Percentiles rank a stretch among this genome's conserved stretches.
Evolutionary conservation across 2,113 vertebrate genomes (phyloP).

Genomic region (Caretta caretta): DNA sequence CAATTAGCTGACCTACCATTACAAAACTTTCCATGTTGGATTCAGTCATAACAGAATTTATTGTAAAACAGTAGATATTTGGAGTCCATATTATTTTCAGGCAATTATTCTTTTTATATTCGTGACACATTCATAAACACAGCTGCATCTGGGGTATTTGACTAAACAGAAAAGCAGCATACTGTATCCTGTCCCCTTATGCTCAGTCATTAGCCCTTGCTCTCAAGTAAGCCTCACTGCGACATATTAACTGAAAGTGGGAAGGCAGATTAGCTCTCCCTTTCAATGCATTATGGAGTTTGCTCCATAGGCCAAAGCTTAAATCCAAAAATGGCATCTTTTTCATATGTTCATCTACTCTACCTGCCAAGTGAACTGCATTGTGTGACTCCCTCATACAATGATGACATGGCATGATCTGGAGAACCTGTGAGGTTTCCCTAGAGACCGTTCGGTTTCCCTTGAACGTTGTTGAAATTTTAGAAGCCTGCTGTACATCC

Average conservation of each 20-base stretch:
- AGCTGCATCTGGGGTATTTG: constrained; percentile 71
- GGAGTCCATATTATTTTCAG: constrained; percentile 81
- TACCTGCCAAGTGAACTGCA: neutral
- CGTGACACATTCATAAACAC: constrained; percentile 79
- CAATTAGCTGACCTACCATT: constrained; percentile 91
- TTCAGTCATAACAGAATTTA: constrained; percentile 90
- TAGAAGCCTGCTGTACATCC: neutral
- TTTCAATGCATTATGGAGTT: neutral
- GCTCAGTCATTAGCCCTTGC: constrained; percentile 13
- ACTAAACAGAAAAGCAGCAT: constrained; percentile 65
- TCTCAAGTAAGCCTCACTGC: neutral
- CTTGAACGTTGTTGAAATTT: neutral
- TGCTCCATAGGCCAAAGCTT: neutral
- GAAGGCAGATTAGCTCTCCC: neutral
- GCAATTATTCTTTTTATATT: constrained; percentile 81
- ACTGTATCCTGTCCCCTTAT: constrained; percentile 50
- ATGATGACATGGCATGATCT: neutral
- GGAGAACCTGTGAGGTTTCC: neutral
- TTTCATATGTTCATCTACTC: neutral
- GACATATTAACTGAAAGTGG: constrained; percentile 11
- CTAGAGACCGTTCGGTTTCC: neutral
- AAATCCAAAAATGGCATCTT: rapidly evolving
- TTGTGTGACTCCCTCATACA: neutral
- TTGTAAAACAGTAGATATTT: constrained; percentile 94
- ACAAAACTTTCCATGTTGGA: constrained; percentile 91